Evolutionary conservation across 1,140 invertebrate species (phyloP).

Genomic region (Diorhabda elongata): DNA sequence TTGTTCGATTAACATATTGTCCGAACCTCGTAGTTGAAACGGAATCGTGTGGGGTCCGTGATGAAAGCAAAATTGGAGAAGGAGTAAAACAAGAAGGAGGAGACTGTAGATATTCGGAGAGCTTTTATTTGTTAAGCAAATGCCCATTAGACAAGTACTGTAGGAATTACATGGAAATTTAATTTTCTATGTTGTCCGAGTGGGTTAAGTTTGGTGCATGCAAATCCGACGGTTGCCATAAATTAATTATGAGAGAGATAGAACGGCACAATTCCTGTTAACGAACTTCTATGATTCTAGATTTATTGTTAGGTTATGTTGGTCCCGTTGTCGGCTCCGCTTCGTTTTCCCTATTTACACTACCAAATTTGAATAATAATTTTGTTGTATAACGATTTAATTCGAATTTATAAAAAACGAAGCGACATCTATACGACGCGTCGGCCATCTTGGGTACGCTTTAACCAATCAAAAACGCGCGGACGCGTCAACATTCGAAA

Average conservation of each 20-base stretch:
- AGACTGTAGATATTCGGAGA: constrained; percentile 4
- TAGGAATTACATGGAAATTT: constrained; percentile 36
- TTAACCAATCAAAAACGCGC: no score
- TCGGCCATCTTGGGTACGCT: no score
- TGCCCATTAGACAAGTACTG: constrained; percentile 30
- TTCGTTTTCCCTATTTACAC: not conserved
- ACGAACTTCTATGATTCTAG: constrained; percentile 35
- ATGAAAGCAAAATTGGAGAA: not conserved
- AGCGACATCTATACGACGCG: no score
- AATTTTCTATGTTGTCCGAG: constrained; percentile 44
- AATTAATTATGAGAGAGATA: constrained; percentile 39
- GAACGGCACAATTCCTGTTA: constrained; percentile 41
- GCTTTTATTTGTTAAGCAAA: constrained; percentile 37
- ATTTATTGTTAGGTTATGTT: constrained; percentile 19
- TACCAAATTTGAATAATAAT: not conserved
- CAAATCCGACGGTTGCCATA: constrained; percentile 39
- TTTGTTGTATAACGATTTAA: no score
- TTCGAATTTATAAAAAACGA: no score
- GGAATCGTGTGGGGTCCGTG: not conserved
- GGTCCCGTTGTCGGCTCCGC: not conserved
- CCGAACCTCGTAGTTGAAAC: not conserved
- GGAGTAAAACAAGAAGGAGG: not conserved
- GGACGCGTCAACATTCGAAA: no score
- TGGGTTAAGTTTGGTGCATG: constrained; percentile 42
- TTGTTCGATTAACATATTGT: not conserved